Conservation (phyloP, 2,113 vertebrate genomes). For the Centrocercus urophasianus region DNA sequence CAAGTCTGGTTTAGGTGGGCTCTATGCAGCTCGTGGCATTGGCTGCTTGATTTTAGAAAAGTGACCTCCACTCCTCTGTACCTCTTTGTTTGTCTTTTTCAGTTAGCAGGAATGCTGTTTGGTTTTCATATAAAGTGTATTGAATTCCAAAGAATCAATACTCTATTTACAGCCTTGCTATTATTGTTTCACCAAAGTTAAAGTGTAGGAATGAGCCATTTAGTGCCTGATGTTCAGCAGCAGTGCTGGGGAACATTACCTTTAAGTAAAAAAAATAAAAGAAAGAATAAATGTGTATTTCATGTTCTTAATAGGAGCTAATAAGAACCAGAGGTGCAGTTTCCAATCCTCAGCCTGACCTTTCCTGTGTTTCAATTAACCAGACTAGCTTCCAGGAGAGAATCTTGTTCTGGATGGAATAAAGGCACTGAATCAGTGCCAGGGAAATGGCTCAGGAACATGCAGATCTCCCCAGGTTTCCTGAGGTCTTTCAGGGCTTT, state of each 20-base stretch:
- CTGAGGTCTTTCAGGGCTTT: rapidly evolving
- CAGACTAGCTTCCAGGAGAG: background rate
- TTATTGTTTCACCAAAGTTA: slow-evolving; percentile 24
- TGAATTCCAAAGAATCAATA: background rate
- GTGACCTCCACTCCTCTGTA: background rate
- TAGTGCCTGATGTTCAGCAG: background rate
- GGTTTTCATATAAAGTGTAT: background rate
- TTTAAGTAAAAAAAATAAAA: background rate
- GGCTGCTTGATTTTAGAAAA: background rate
- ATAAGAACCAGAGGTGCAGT: background rate
- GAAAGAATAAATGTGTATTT: background rate
- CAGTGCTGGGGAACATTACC: slow-evolving; percentile 22
- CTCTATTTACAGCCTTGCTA: background rate
- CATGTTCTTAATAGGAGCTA: slow-evolving; percentile 5
- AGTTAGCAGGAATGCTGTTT: background rate
- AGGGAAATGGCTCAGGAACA: background rate
- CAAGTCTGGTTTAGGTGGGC: background rate
- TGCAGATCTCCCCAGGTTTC: background rate
- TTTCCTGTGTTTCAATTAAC: background rate
- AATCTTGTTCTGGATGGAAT: background rate
- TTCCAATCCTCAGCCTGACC: slow-evolving; percentile 29
- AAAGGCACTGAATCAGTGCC: background rate
- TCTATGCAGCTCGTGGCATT: background rate
- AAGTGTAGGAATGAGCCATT: slow-evolving; percentile 22
- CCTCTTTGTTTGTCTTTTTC: background rate